Conservation (phyloP, 2,888 invertebrate genomes). For the Tipula vernalis region DNA sequence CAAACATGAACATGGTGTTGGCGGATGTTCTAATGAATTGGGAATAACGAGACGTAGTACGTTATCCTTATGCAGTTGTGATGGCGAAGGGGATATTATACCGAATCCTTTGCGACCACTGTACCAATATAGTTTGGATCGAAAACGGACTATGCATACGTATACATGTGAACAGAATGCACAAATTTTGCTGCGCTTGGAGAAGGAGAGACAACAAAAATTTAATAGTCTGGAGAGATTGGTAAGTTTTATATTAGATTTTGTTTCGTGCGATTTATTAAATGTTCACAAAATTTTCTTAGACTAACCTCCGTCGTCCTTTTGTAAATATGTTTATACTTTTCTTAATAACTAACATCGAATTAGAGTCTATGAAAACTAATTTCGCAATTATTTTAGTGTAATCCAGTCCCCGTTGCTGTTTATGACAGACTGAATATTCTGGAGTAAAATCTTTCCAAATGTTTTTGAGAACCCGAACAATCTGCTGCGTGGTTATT, state of each 20-base stretch:
- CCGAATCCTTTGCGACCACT: conserved; percentile 32
- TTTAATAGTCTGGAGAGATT: conserved; percentile 4
- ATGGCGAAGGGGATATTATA: conserved; percentile 32
- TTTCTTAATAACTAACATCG: too few species aligned
- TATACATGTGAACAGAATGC: conserved; percentile 40
- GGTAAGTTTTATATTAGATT: background rate
- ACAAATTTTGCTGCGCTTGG: conserved; percentile 36
- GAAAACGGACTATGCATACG: conserved; percentile 35
- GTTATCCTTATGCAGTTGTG: conserved; percentile 35
- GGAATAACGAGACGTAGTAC: conserved; percentile 25
- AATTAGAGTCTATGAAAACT: too few species aligned
- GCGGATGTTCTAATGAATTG: background rate
- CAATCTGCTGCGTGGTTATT: too few species aligned
- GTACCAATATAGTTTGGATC: conserved; percentile 39
- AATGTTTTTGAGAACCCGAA: too few species aligned
- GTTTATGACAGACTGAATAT: too few species aligned
- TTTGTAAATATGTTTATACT: too few species aligned
- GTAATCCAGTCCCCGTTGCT: too few species aligned
- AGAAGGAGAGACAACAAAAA: conserved; percentile 28
- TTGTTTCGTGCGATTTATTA: too few species aligned
- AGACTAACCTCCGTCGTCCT: too few species aligned
- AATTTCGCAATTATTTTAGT: too few species aligned
- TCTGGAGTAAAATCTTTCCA: too few species aligned
- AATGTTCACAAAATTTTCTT: too few species aligned
- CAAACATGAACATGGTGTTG: background rate